phyloP scores from a whole-genome alignment of 2,888 invertebrate species.

The Tenthredo notha region DNA sequence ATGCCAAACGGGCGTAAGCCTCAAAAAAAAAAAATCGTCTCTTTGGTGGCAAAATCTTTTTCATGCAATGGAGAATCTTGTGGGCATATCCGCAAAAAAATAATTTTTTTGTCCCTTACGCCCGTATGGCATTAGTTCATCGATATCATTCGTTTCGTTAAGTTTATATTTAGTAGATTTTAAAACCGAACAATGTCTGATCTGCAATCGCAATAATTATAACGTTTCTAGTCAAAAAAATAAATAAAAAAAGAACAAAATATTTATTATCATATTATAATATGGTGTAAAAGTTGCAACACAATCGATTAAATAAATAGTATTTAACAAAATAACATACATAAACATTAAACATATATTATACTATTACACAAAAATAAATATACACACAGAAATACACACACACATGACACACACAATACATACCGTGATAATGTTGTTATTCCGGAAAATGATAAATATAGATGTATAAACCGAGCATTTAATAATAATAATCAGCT shows the following conservation, averaged over 20 bases:
- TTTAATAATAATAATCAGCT: neutral
- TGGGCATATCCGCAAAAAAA: too few relatives aligned
- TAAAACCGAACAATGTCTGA: neutral
- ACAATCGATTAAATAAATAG: slow-evolving; percentile 10
- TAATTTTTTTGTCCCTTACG: too few relatives aligned
- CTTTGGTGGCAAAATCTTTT: too few relatives aligned
- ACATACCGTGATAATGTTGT: neutral
- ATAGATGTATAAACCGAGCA: neutral
- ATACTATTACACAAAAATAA: neutral
- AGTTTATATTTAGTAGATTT: slow-evolving; percentile 32
- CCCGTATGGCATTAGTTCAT: too few relatives aligned
- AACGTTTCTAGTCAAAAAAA: slow-evolving; percentile 14
- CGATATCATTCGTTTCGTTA: neutral
- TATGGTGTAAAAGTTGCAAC: slow-evolving; percentile 23
- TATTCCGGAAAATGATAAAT: slow-evolving; percentile 2
- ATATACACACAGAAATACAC: neutral
- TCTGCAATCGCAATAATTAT: neutral
- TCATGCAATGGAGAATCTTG: too few relatives aligned
- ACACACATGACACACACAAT: neutral
- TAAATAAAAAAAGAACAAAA: neutral
- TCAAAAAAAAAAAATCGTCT: too few relatives aligned
- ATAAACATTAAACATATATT: neutral
- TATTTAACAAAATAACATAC: neutral
- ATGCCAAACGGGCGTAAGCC: too few relatives aligned
- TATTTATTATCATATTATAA: neutral